Base-by-base conservation (phyloP, 1,140 invertebrate genomes). In the Sycophila sp. region DNA sequence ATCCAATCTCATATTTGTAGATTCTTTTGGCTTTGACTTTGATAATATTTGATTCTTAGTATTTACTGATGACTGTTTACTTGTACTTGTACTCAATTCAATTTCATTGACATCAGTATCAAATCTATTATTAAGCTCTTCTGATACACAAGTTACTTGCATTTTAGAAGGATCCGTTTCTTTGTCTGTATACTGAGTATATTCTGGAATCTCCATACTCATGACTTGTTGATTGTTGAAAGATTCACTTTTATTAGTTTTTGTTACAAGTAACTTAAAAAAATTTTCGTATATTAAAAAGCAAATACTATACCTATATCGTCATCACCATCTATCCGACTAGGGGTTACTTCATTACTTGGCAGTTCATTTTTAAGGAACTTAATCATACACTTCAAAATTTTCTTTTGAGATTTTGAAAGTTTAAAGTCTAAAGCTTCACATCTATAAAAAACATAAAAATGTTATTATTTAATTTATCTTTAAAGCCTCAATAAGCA, bases 391-490 rank as follows among this genome's bases (percentile, higher is more conserved):
- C 89, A 90, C 80, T 97, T 98, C n/a, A 98, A 84, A 19, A 96
- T 88, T 86, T 97, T 98, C 81, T 97, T 98, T 73, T 98, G 95
- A 1, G 96, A 97, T 83, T 95, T 97, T 22, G 90, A 89, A 32
- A 94, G 76, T 80, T 91, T 90, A 81, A 98, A 95, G 64, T 95
- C 87, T 62, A 91, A 80, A 0, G 91, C 91, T 81, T 93, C 89
- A 85, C 96, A 97, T 80, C 94, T 95, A 75, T n/a, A n/a, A n/a
- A 60, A 83, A 85, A 32, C n/a, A n/a, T n/a, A n/a, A n/a, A 65
- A 64, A 65, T 69, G 59, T 36, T 24, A 51, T 36, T 67, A 67
- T 38, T 66, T 47, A 68, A 36, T 22, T 62, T 53, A 22, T 24
- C 55, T 65, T 51, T 42, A n/a, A n/a, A n/a, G n/a, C n/a, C n/a